phyloP scores from a whole-genome alignment of 2,888 invertebrate species.

The Steinernema hermaphroditum region DNA sequence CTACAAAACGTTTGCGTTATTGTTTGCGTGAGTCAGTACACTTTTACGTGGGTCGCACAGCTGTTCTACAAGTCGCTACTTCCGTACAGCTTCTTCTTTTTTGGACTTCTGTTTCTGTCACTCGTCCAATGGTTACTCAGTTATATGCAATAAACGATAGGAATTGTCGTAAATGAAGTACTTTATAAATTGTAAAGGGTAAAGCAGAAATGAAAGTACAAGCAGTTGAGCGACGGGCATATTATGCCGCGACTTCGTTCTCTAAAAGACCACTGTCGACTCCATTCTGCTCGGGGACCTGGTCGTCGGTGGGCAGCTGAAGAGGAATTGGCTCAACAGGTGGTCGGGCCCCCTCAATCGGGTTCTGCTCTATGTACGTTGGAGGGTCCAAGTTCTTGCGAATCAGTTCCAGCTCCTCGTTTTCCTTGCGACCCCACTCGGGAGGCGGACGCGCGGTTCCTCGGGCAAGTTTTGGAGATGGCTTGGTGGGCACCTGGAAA shows the following conservation, averaged over 20 bases:
- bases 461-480: slow-evolving; percentile 53
- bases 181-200: not conserved
- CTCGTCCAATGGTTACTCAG: no score
- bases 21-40: no score
- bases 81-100: no score
- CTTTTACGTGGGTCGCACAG: no score
- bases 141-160: not conserved
- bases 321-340: slow-evolving; percentile 54
- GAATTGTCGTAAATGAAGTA: not conserved
- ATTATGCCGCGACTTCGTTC: not conserved
- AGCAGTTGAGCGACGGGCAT: not conserved
- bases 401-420: slow-evolving; percentile 39
- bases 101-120: no score
- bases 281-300: not conserved
- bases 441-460: slow-evolving; percentile 64
- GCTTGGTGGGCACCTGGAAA: slow-evolving; percentile 49
- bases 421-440: slow-evolving; percentile 38
- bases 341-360: slow-evolving; percentile 53
- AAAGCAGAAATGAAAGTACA: slow-evolving; percentile 1
- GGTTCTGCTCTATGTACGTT: slow-evolving; percentile 63
- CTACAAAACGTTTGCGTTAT: no score
- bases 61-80: no score
- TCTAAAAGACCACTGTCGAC: not conserved
- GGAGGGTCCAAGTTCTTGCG: slow-evolving; percentile 42
- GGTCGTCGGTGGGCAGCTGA: slow-evolving; percentile 43